Evolutionary conservation across 2,113 vertebrate genomes (phyloP).

Genomic region (Paramisgurnus dabryanus): DNA sequence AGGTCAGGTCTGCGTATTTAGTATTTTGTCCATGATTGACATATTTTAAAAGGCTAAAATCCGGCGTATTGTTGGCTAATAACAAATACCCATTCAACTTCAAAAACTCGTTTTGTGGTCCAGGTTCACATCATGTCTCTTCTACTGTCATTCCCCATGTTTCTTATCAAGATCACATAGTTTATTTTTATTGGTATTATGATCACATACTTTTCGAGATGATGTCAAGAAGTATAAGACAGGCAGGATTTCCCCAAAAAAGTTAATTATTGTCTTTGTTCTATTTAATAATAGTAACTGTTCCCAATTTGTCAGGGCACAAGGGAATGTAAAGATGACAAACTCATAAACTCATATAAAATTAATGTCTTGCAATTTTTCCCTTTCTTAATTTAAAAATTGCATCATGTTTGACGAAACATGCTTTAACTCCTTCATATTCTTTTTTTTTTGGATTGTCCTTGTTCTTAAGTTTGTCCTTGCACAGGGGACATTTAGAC

Average conservation of each 20-base stretch:
- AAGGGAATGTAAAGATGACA: slow-evolving; percentile 27
- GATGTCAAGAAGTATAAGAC: slow-evolving; percentile 39
- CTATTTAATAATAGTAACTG: slow-evolving; percentile 47
- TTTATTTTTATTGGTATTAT: slow-evolving; percentile 15
- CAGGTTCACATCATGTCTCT: not conserved
- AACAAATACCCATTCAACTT: too few species aligned
- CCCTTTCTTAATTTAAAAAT: not conserved
- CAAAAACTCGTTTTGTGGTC: too few species aligned
- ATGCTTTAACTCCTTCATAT: slow-evolving; percentile 2
- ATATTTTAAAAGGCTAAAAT: not conserved
- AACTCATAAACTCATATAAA: not conserved
- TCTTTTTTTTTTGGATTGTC: slow-evolving; percentile 7
- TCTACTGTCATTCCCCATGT: not conserved
- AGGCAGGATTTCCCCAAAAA: slow-evolving; percentile 43
- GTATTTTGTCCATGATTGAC: not conserved
- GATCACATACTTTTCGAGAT: slow-evolving; percentile 32
- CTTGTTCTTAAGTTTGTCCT: slow-evolving; percentile 66
- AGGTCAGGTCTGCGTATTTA: not conserved
- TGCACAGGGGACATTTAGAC: slow-evolving; percentile 64
- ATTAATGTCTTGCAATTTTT: not conserved
- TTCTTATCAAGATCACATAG: slow-evolving; percentile 48
- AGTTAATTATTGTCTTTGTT: slow-evolving; percentile 53
- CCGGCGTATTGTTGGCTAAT: too few species aligned
- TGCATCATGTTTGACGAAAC: not conserved
- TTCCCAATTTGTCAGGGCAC: slow-evolving; percentile 19